Percentiles rank a stretch among this genome's conserved stretches.
These are phyloP conservation scores for Scomberomorus guttatus DNA, from an alignment of 2,797 vertebrate genomes.

Conservation along the genomic window DNA sequence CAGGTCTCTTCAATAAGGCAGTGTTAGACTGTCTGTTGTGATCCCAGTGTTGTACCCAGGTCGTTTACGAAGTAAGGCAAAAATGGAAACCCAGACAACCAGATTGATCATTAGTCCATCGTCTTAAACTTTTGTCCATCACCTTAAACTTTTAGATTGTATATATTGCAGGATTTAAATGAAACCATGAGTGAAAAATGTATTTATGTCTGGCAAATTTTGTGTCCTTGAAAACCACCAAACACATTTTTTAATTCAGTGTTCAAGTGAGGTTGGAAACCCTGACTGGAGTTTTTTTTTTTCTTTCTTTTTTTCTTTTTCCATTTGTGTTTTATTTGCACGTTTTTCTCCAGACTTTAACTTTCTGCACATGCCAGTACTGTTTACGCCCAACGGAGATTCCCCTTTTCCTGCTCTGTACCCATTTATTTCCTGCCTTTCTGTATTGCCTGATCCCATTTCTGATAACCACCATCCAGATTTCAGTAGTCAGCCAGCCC, in stretches of 20 bases:
- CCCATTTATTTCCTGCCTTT: slow-evolving; percentile 76
- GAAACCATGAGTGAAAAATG: neutral
- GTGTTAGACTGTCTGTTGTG: slow-evolving; percentile 54
- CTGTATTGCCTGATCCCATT: slow-evolving; percentile 61
- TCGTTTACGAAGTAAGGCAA: slow-evolving; percentile 41
- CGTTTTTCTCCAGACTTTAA: slow-evolving; percentile 10
- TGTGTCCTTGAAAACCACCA: too few species aligned
- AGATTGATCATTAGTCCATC: neutral
- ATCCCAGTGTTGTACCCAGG: slow-evolving; percentile 39
- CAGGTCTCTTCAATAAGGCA: slow-evolving; percentile 56
- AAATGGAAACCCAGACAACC: slow-evolving; percentile 43
- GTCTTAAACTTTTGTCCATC: neutral
- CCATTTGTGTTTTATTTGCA: slow-evolving; percentile 31
- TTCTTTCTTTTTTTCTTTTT: slow-evolving; percentile 11
- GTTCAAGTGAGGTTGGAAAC: neutral
- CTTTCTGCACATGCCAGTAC: slow-evolving; percentile 22
- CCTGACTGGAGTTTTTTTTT: neutral
- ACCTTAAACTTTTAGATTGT: neutral
- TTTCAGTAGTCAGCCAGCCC: slow-evolving; percentile 46
- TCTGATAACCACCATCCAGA: slow-evolving; percentile 60
- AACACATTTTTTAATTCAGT: neutral
- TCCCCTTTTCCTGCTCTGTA: slow-evolving; percentile 67
- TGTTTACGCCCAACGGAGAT: slow-evolving; percentile 58
- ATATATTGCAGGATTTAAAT: neutral
- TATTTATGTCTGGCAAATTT: too few species aligned